A percentile compares a stretch with the other conserved stretches of the same genome.
Conservation (phyloP, 2,113 vertebrate genomes). For the Monarcha castaneiventris region DNA sequence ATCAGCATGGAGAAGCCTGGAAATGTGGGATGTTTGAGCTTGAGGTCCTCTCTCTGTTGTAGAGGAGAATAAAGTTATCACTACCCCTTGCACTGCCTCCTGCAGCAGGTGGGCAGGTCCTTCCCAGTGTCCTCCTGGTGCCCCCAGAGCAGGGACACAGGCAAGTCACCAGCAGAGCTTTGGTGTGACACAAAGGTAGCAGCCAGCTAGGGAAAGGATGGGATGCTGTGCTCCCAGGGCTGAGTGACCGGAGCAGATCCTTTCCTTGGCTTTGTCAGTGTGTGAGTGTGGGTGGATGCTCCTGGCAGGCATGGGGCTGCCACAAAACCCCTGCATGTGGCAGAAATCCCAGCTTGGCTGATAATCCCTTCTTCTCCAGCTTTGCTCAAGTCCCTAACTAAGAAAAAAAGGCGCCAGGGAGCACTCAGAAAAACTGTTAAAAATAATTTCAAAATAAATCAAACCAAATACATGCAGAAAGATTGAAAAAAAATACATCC, state of each 20-base stretch:
- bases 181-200: neutral
- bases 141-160: neutral
- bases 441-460: neutral
- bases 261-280: neutral
- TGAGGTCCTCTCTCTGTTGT: neutral
- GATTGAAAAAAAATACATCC: neutral
- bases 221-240: neutral
- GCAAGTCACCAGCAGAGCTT: neutral
- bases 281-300: neutral
- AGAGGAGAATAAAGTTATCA: neutral
- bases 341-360: neutral
- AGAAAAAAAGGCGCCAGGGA: neutral
- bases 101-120: neutral
- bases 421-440: neutral
- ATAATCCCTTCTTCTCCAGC: neutral
- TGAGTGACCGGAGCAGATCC: neutral
- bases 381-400: neutral
- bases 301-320: neutral
- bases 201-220: neutral
- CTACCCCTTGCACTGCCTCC: neutral
- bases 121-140: neutral
- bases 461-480: neutral
- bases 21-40: neutral
- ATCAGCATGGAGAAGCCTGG: neutral
- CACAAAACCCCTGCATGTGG: neutral